Base-by-base conservation (phyloP, 2,888 invertebrate genomes). In the Pteria penguin region DNA sequence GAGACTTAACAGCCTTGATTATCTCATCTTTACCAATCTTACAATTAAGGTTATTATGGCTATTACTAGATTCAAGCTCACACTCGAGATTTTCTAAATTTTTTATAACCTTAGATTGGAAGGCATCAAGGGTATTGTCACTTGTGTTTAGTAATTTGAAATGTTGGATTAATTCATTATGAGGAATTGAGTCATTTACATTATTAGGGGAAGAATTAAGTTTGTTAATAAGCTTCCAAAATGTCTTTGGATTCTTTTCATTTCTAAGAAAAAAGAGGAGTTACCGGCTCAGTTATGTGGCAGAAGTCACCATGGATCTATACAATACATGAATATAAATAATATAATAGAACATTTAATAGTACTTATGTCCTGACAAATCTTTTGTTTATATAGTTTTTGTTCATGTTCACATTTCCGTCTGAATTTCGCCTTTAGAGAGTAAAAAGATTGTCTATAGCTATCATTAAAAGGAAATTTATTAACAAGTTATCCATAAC, bases 141-240 rank as follows among this genome's bases (percentile, higher is more conserved):
- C 8, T 14, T 36, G 26, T 26, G 29, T 61, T 26, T 18, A 61
- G 31, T 29, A n/a, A n/a, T 61, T 61, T 61, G 11, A 29, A 61
- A 61, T 14, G 29, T n/a, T 61, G 27, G 14, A 27, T 27, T 29
- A 61, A 61, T 26, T 29, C n/a, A 29, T 61, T 29, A 61, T 29
- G n/a, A 31, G 27, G n/a, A n/a, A 31, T 5, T 14, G 26, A 29
- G 31, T 26, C 29, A 29, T 36, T 36, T 36, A 11, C 45, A 36
- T 61, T n/a, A 61, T 29, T 14, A n/a, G n/a, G 26, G 4, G 55
- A 27, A 8, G 36, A 61, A 58, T 68, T 36, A 14, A 70, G 31
- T 70, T 70, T 70, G 52, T 70, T 60, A 27, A 70, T 26, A 5
- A 70, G 14, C 2, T 60, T 45, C 70, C 70, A 70, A 24, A 70